Percentiles rank a stretch among this genome's conserved stretches.
These are phyloP conservation scores for Protobothrops mucrosquamatus DNA, from an alignment of 2,113 vertebrate genomes.

Conservation along the genomic window DNA sequence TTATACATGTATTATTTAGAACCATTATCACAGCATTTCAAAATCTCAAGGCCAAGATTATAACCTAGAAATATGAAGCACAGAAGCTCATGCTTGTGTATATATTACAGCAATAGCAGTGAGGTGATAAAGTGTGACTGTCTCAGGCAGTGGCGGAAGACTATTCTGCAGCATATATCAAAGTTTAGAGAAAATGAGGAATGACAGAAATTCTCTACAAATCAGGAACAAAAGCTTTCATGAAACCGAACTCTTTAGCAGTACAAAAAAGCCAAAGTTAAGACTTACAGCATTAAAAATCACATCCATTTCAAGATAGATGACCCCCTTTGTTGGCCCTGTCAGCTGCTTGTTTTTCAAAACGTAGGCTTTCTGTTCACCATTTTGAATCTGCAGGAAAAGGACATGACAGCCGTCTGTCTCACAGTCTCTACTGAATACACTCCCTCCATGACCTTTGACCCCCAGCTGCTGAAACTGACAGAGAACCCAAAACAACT, in stretches of 20 bases:
- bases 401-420: slow-evolving; percentile 99
- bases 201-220: slow-evolving; percentile 82
- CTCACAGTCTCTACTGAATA: slow-evolving; percentile 97
- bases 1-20: slow-evolving; percentile 50
- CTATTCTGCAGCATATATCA: slow-evolving; percentile 68
- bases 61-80: slow-evolving; percentile 43
- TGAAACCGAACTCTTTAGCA: slow-evolving; percentile 80
- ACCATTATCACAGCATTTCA: slow-evolving; percentile 60
- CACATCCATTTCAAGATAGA: slow-evolving; percentile 99
- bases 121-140: slow-evolving; percentile 66
- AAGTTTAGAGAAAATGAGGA: slow-evolving; percentile 75
- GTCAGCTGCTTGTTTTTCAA: slow-evolving; percentile 99
- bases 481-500: slow-evolving; percentile 99
- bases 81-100: slow-evolving; percentile 43
- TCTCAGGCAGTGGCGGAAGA: slow-evolving; percentile 72
- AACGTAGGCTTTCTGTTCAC: slow-evolving; percentile 99
- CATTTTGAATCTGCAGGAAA: slow-evolving; percentile 99
- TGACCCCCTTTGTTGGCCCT: slow-evolving; percentile 99
- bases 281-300: slow-evolving; percentile 99
- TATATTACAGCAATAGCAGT: slow-evolving; percentile 32
- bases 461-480: slow-evolving; percentile 99
- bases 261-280: slow-evolving; percentile 85
- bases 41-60: slow-evolving; percentile 50
- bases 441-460: slow-evolving; percentile 90
- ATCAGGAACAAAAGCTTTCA: slow-evolving; percentile 80